Evolutionary conservation across 1,140 invertebrate genomes (phyloP), one percentile per base, ranked within the genome.

Genomic region (Diachasma alloeum): DNA sequence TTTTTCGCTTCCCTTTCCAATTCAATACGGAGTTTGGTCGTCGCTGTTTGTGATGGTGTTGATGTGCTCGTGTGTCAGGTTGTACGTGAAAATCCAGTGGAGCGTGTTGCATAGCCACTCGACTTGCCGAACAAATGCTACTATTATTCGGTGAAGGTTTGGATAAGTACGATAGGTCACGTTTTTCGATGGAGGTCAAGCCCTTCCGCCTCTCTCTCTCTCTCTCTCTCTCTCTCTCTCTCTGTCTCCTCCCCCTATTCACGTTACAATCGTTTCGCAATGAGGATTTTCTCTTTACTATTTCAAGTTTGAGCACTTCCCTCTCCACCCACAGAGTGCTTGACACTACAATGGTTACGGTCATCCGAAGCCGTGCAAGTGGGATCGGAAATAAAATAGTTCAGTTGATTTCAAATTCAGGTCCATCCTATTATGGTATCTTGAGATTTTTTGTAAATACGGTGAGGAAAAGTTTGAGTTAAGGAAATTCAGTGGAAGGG

Each of bases 101-200:
- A 68, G 26, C 66, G 36, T 68, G 36, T 68, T 17, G 59, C 59
- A 63, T 17, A 17, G 36, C 66, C 36, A 68, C 66, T 68, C 36
- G 66, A 68, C 17, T 68, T 37, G 15, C 19, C 59, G 15, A 63
- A 63, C 59, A 63, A 63, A 63, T 63, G n/a, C 36, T 68, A 37
- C 36, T 68, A 37, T 68, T 37, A 37, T 68, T 68, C 31, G 66
- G 26, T 68, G n/a, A 68, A 68, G 66, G 24, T 63, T 37, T 68
- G 36, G 66, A 68, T 66, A 63, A 17, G 9, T 22, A 15, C 24
- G 59, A 66, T 68, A 37, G 66, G 66, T 39, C 66, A 68, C 66
- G 66, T 68, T 63, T 63, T 63, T 68, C 66, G 31, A 68, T 37
- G 59, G 59, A 63, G 66, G 66, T 68, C 66, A 68, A 68, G 66